phyloP scores from a whole-genome alignment of 1,140 invertebrate species.

The Paracyclopina nana region DNA sequence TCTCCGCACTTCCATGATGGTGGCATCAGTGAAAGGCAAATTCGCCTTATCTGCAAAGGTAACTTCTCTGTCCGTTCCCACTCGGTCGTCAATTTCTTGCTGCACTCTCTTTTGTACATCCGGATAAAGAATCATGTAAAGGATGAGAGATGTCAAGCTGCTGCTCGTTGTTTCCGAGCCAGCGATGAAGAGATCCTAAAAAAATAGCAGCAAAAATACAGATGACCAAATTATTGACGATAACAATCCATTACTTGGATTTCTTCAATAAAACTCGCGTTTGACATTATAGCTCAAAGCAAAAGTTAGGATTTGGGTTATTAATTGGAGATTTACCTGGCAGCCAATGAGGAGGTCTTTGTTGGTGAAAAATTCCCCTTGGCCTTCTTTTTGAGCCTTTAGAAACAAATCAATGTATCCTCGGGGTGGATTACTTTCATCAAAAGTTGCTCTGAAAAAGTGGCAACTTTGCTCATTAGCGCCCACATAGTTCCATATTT shows the following conservation, averaged over 20 bases:
- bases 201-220: constrained; percentile 15
- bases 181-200: constrained; percentile 22
- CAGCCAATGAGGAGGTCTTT: constrained; percentile 8
- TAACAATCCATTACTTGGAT: no score
- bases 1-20: constrained; percentile 59
- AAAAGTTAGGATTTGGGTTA: no score
- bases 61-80: constrained; percentile 19
- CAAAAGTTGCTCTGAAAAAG: not conserved
- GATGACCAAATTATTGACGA: no score
- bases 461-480: no score
- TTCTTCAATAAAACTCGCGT: no score
- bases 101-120: constrained; percentile 23
- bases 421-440: not conserved
- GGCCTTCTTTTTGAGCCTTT: not conserved
- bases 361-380: not conserved
- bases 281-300: no score
- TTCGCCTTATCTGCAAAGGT: not conserved
- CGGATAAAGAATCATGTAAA: constrained; percentile 22
- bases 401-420: constrained; percentile 12
- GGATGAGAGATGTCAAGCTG: constrained; percentile 20
- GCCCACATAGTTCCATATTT: no score
- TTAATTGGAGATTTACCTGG: not conserved
- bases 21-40: constrained; percentile 66
- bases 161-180: constrained; percentile 23
- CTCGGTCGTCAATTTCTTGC: constrained; percentile 23